Conservation (phyloP, 2,113 vertebrate species). For the Brienomyrus longianalis region DNA sequence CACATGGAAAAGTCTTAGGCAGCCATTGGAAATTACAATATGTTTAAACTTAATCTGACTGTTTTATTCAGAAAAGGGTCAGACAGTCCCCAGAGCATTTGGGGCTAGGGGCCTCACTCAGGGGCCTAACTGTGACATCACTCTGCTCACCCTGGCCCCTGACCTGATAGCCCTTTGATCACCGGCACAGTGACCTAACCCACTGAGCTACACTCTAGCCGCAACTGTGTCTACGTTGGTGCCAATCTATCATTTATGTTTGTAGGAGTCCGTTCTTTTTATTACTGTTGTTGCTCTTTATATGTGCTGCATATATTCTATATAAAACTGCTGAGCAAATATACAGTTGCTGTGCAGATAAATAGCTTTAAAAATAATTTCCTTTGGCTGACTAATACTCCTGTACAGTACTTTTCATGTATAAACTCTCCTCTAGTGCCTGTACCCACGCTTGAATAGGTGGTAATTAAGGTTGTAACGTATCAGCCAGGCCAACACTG, state of each 20-base stretch:
- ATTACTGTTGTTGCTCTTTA: background rate
- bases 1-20: background rate
- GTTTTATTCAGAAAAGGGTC: background rate
- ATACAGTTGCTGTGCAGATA: background rate
- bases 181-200: background rate
- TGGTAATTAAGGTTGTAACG: background rate
- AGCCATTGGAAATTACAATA: background rate
- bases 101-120: too few species aligned
- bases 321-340: background rate
- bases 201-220: background rate
- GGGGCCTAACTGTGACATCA: background rate
- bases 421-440: background rate
- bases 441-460: background rate
- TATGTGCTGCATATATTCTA: background rate
- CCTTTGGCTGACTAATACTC: background rate
- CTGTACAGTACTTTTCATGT: background rate
- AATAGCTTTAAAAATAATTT: background rate
- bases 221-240: background rate
- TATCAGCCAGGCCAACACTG: background rate
- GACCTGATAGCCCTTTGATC: background rate
- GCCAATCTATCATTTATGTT: background rate
- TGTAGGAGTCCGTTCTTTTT: background rate
- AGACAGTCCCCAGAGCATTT: background rate
- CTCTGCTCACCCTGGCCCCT: background rate
- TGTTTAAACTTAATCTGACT: background rate